Percentiles rank a stretch among this genome's conserved stretches.
Conservation (phyloP, 2,888 invertebrate species). For the Lottia gigantea region DNA sequence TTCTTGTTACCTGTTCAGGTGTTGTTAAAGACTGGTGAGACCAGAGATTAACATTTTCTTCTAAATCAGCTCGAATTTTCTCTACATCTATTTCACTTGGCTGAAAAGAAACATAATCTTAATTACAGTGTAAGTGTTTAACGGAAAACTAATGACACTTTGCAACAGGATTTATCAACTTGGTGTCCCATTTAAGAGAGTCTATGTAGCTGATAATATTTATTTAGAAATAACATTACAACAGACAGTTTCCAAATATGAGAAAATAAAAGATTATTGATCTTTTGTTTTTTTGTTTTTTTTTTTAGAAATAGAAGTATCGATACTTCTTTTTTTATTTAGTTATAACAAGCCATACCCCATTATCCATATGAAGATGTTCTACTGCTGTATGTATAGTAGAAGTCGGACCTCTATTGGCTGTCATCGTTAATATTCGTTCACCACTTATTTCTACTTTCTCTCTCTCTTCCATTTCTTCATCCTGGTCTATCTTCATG, state of each 20-base stretch:
- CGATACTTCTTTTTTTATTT: too few relatives aligned
- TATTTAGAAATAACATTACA: too few relatives aligned
- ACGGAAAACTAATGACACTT: not conserved
- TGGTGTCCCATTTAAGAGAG: too few relatives aligned
- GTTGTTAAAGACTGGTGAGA: constrained; percentile 39
- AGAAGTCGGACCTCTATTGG: constrained; percentile 78
- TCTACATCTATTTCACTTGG: constrained; percentile 68
- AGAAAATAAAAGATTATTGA: too few relatives aligned
- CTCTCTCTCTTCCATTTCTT: constrained; percentile 30
- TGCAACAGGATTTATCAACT: not conserved
- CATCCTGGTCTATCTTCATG: constrained; percentile 27
- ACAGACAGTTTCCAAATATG: too few relatives aligned
- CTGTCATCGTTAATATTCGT: constrained; percentile 75
- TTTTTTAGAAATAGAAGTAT: too few relatives aligned
- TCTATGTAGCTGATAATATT: too few relatives aligned
- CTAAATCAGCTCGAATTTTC: constrained; percentile 70
- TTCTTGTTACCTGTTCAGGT: constrained; percentile 57
- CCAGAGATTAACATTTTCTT: constrained; percentile 72
- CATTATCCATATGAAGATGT: constrained; percentile 39
- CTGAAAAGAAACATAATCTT: constrained; percentile 37
- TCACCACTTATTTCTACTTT: constrained; percentile 78
- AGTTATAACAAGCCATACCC: constrained; percentile 23
- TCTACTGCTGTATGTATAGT: constrained; percentile 79
- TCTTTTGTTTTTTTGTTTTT: not conserved
- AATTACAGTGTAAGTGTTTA: not conserved